Base-by-base conservation (phyloP, 2,888 invertebrate genomes). In the Drosophila pullipes region DNA sequence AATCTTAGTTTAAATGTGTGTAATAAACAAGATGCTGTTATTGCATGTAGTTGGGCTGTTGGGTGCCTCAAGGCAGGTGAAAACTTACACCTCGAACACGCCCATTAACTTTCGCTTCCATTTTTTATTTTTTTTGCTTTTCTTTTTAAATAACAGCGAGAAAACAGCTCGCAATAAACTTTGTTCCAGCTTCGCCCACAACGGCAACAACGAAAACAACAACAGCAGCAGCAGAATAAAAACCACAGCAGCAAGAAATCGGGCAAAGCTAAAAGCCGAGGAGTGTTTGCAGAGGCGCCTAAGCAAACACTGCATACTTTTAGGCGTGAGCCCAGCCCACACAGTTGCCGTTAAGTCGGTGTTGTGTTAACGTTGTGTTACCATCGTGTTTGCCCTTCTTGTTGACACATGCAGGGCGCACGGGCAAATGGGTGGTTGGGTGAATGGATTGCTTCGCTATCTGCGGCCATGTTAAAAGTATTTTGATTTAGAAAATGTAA, bases 401-500 rank as follows among this genome's bases (percentile, higher is more conserved):
- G 89, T 75, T 89, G 87, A 74, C 86, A 78, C 78, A 83, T 76
- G 69, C 81, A 68, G 33, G 74, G 55, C 66, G 52, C 69, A 59
- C 55, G 65, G 61, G 49, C 44, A 63, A 33, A 18, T 22, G 35
- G 60, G 62, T 5, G 65, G 30, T 11, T 6, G 52, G 18, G 28
- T 71, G 70, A 11, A 31, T 53, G 50, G 61, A n/a, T 50, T 58
- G 59, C 28, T 33, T 37, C 41, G 59, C 59, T 70, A 64, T 66
- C 76, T 65, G 49, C 44, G 70, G 57, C 71, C 77, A 59, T 70
- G 75, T 69, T 72, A 72, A 85, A 85, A 80, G 88, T 87, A 88
- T 88, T 85, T 88, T 88, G 89, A 85, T 90, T 90, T 82, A 74
- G 74, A 76, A 89, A 90, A 87, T 85, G 88, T 85, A 88, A 90